Percentiles rank a stretch among this genome's conserved stretches.
Evolutionary conservation across 2,113 vertebrate genomes (phyloP).

Genomic region (Desmodus rotundus): DNA sequence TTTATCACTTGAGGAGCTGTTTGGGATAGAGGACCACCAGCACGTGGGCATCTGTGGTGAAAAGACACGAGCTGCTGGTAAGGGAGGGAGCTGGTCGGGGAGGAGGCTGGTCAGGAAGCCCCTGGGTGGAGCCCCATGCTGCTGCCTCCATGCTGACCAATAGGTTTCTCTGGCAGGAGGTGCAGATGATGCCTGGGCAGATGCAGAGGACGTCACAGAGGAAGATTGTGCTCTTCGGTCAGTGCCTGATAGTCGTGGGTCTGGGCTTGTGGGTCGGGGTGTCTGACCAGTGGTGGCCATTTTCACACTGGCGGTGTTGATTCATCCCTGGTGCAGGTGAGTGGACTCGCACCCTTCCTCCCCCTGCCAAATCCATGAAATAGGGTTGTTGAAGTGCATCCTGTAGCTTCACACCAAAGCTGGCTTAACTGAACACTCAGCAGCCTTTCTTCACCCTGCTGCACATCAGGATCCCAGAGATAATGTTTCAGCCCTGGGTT

Average conservation of each 20-base stretch:
- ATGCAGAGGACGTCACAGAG: conserved; percentile 90
- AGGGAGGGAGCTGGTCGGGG: neutral
- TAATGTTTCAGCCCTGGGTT: neutral
- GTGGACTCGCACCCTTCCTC: neutral
- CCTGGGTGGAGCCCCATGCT: neutral
- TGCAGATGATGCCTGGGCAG: conserved; percentile 90
- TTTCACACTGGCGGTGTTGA: neutral
- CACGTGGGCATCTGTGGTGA: neutral
- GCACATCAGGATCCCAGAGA: neutral
- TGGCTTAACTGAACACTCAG: neutral
- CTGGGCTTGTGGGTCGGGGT: neutral
- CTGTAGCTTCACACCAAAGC: neutral
- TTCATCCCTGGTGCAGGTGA: neutral
- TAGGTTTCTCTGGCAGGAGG: conserved; percentile 84
- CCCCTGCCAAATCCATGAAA: neutral
- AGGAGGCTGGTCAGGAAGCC: neutral
- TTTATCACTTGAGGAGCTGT: neutral
- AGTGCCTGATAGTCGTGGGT: conserved; percentile 51
- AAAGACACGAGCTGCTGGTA: neutral
- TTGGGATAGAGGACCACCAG: neutral
- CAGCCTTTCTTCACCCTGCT: neutral
- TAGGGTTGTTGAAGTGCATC: neutral
- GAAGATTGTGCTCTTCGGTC: conserved; percentile 91
- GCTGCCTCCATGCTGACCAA: neutral
- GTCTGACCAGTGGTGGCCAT: neutral